Percentiles rank a stretch among this genome's conserved stretches.
phyloP scores from a whole-genome alignment of 2,797 vertebrate species.

The Chaunax sp. region DNA sequence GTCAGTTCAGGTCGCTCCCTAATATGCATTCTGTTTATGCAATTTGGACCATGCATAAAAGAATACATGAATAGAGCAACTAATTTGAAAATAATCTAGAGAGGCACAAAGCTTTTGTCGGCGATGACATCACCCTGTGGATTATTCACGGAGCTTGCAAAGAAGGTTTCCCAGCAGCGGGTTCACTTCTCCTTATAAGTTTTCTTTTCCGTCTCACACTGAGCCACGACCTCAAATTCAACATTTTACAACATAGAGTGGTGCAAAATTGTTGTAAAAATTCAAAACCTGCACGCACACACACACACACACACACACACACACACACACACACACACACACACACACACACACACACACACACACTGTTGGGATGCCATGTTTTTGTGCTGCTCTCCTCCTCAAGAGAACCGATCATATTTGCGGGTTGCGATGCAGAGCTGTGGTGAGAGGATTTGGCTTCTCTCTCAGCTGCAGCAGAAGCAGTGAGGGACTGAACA shows the following conservation, averaged over 20 bases:
- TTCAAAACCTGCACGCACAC: constrained; percentile 7
- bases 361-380: too few species aligned
- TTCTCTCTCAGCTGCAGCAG: constrained; percentile 39
- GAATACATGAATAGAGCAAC: constrained; percentile 62
- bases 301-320: constrained; percentile 1
- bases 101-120: constrained; percentile 66
- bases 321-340: neutral
- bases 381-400: too few species aligned
- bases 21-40: too few species aligned
- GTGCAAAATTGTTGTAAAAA: constrained; percentile 15
- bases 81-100: constrained; percentile 76
- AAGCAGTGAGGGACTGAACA: constrained; percentile 40
- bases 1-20: too few species aligned
- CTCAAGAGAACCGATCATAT: constrained; percentile 38
- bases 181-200: constrained; percentile 43
- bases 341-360: neutral
- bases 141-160: constrained; percentile 60
- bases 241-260: constrained; percentile 16
- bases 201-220: constrained; percentile 20
- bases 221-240: constrained; percentile 17
- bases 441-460: constrained; percentile 37
- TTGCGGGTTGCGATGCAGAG: constrained; percentile 29
- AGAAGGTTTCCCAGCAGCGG: constrained; percentile 53
- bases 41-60: neutral
- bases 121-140: constrained; percentile 66